Conservation (phyloP, 2,888 invertebrate species). For the Drosophila testacea region DNA sequence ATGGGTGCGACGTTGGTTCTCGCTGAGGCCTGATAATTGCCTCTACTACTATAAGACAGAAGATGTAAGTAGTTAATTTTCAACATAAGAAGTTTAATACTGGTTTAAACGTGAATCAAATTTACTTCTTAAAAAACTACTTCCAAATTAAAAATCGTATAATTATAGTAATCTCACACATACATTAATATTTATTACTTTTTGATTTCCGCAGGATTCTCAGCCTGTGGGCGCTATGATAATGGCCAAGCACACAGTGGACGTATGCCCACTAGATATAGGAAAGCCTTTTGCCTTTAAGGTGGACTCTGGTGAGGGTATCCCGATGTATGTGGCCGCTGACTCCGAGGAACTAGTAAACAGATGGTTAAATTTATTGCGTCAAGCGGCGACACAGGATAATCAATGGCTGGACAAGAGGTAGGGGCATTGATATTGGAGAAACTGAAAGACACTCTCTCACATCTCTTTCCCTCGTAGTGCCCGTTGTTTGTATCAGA, state of each 20-base stretch:
- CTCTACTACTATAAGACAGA: constrained; percentile 97
- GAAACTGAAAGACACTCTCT: constrained; percentile 5
- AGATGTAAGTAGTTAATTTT: constrained; percentile 87
- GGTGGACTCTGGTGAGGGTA: constrained; percentile 89
- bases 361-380: constrained; percentile 92
- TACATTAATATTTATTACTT: background rate
- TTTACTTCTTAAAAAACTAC: too few relatives aligned
- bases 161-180: too few relatives aligned
- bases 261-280: constrained; percentile 84
- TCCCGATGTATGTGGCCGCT: constrained; percentile 92
- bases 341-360: constrained; percentile 90
- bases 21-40: constrained; percentile 95
- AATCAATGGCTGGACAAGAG: constrained; percentile 89
- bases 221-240: constrained; percentile 96
- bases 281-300: constrained; percentile 90
- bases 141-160: too few relatives aligned
- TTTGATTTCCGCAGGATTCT: constrained; percentile 87
- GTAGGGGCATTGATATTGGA: constrained; percentile 57
- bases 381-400: constrained; percentile 91
- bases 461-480: constrained; percentile 83
- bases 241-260: constrained; percentile 92
- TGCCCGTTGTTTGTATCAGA: constrained; percentile 91
- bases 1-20: constrained; percentile 97
- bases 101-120: too few relatives aligned
- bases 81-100: too few relatives aligned